A percentile compares a stretch with the other conserved stretches of the same genome.
Conservation (phyloP, 1,140 invertebrate genomes). For the Subanguina moxae region DNA sequence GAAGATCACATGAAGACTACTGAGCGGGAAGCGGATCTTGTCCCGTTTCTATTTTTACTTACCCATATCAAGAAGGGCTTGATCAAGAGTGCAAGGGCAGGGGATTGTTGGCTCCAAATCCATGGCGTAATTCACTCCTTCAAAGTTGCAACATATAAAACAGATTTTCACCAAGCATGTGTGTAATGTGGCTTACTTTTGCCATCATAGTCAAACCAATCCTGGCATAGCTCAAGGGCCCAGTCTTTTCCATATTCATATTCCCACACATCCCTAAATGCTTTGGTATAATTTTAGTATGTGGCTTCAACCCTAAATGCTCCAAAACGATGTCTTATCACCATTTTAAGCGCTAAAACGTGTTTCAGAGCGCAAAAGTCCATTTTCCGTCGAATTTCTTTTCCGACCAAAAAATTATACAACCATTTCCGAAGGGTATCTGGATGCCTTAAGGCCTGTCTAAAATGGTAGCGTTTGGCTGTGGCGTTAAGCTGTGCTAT, state of each 20-base stretch:
- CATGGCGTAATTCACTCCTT: conserved; percentile 45
- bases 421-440: too few relatives aligned
- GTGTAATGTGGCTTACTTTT: conserved; percentile 9
- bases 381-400: too few relatives aligned
- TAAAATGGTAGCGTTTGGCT: too few relatives aligned
- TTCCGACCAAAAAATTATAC: too few relatives aligned
- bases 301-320: too few relatives aligned
- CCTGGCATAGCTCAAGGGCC: conserved; percentile 75
- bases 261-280: conserved; percentile 77
- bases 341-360: too few relatives aligned
- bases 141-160: background rate
- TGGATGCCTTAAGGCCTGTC: too few relatives aligned
- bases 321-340: too few relatives aligned
- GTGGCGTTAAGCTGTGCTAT: too few relatives aligned
- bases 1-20: too few relatives aligned
- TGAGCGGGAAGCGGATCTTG: too few relatives aligned
- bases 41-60: background rate
- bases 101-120: conserved; percentile 62
- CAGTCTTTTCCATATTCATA: conserved; percentile 68
- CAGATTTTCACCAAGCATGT: background rate
- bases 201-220: conserved; percentile 77
- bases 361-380: too few relatives aligned
- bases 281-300: conserved; percentile 95
- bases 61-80: conserved; percentile 63
- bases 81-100: conserved; percentile 85